Base-by-base conservation (phyloP, 2,113 vertebrate genomes). In the Festucalex cinctus region DNA sequence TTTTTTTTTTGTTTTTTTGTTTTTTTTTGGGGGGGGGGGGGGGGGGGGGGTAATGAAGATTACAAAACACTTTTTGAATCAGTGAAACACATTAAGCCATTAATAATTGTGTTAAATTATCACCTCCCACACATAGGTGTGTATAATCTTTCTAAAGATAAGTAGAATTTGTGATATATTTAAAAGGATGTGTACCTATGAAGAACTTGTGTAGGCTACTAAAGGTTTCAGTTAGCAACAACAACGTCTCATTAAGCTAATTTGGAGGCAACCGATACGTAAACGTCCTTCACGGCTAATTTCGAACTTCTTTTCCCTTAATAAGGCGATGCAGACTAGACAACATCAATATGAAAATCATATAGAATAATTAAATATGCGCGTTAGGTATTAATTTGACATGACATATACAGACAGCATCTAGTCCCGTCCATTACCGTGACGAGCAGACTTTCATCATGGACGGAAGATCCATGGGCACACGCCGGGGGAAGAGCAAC, bases 171-270 rank as follows among this genome's bases (percentile, higher is more conserved):
- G 26, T 5, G 16, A 13, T 32, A 16, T 2, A 9, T 57, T 57
- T 17, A 3, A 24, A 43, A 9, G 37, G 37, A 9, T 13, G 20
- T 41, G 9, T 61, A 39, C 36, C n/a, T 24, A 61, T 61, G 20
- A 61, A 39, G 58, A 39, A 37, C 43, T 37, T 37, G 17, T 57
- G 26, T 32, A 6, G 32, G 13, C 16, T 2, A 6, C 14, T 8
- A 32, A 8, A 32, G 54, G 24, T 57, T 57, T 57, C 54, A 70
- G 53, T 77, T 82, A 76, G 65, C 83, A 85, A 83, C 77, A 82
- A 88, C 77, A 83, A 70, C 77, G 71, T 77, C 85, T 81, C 73
- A 71, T 85, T 67, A 78, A 83, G 81, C 53, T 72, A 83, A 89
- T 88, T 83, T 79, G 44, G 16, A 6, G 20, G n/a, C 43, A 61